Conservation (phyloP, 2,888 invertebrate species). For the Oasisia sp. region DNA sequence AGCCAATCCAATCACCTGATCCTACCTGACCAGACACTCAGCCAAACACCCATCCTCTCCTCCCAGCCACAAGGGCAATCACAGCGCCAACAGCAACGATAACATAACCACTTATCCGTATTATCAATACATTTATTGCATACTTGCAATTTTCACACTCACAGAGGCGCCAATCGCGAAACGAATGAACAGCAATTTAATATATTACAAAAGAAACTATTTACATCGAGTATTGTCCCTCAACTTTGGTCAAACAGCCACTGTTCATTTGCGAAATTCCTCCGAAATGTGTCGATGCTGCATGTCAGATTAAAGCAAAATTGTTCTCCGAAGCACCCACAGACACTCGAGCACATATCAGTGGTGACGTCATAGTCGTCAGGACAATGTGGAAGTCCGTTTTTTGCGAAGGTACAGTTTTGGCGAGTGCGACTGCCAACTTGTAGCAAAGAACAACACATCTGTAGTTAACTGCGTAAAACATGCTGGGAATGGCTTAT, state of each 20-base stretch:
- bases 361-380: not conserved
- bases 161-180: not conserved
- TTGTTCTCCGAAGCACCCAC: not conserved
- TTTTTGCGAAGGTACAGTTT: not conserved
- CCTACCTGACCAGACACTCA: not conserved
- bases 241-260: not conserved
- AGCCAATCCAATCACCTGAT: too few species aligned
- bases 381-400: not conserved
- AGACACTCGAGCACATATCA: not conserved
- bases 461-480: not conserved
- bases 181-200: not conserved
- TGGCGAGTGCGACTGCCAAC: not conserved
- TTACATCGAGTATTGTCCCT: slow-evolving; percentile 5
- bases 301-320: not conserved
- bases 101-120: not conserved
- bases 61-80: not conserved
- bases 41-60: not conserved
- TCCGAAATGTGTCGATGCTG: not conserved
- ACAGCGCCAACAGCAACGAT: not conserved
- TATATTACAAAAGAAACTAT: slow-evolving; percentile 13
- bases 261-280: not conserved
- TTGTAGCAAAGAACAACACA: not conserved
- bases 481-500: not conserved
- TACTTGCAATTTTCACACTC: not conserved
- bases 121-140: not conserved